These are phyloP conservation scores for Onychorhynchus coronatus DNA, from an alignment of 2,113 vertebrate genomes.

Conservation along the genomic window DNA sequence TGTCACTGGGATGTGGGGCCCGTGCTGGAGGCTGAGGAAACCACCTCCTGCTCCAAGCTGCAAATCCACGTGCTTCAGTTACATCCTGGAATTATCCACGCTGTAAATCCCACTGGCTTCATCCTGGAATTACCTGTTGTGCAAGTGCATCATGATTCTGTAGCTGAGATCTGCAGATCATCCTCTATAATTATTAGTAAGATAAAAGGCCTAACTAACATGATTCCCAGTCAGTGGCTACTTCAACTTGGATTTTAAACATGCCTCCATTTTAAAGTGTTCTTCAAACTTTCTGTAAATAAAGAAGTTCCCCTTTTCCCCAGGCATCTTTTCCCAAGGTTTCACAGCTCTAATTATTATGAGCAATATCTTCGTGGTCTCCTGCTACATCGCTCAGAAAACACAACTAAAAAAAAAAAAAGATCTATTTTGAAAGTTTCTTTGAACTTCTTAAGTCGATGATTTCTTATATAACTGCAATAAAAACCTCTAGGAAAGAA, in stretches of 20 bases:
- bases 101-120: neutral
- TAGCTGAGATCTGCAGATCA: neutral
- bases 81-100: neutral
- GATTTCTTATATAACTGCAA: slow-evolving; percentile 58
- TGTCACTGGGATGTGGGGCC: rapidly evolving
- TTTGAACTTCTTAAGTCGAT: slow-evolving; percentile 37
- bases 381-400: neutral
- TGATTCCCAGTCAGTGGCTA: neutral
- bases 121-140: neutral
- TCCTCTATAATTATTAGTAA: neutral
- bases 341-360: slow-evolving; percentile 37
- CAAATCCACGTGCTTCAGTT: neutral
- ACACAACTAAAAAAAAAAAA: neutral
- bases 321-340: neutral
- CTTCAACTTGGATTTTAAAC: neutral
- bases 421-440: slow-evolving; percentile 47
- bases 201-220: neutral
- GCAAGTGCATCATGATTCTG: rapidly evolving
- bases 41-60: neutral
- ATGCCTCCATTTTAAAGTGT: neutral
- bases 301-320: neutral
- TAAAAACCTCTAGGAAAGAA: slow-evolving; percentile 63
- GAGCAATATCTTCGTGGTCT: neutral
- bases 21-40: neutral
- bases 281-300: neutral